Evolutionary conservation across 1,140 invertebrate species (phyloP).

Genomic region (Hirudo medicinalis): DNA sequence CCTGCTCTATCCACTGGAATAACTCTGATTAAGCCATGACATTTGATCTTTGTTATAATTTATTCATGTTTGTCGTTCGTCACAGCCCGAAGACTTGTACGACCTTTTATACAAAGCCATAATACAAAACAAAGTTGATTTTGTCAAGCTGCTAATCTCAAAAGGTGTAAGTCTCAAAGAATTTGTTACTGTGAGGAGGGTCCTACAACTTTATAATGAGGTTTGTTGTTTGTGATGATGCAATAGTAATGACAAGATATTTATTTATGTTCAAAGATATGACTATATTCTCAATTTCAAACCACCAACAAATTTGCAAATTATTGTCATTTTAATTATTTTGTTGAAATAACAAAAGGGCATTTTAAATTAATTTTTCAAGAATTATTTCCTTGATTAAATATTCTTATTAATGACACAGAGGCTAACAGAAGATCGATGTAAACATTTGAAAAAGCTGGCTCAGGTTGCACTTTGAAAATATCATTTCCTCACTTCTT

Average conservation of each 20-base stretch:
- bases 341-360: too few relatives aligned
- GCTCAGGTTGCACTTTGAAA: constrained; percentile 13
- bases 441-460: neutral
- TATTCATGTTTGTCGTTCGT: constrained; percentile 19
- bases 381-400: too few relatives aligned
- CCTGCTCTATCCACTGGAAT: too few relatives aligned
- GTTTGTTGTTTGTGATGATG: constrained; percentile 25
- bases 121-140: constrained; percentile 39
- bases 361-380: too few relatives aligned
- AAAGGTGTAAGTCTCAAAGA: constrained; percentile 41
- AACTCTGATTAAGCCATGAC: too few relatives aligned
- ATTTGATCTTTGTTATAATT: neutral
- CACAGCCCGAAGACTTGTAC: constrained; percentile 35
- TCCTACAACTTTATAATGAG: constrained; percentile 39
- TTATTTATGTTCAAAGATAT: too few relatives aligned
- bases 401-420: neutral
- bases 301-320: too few relatives aligned
- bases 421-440: neutral
- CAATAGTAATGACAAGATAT: too few relatives aligned
- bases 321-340: too few relatives aligned
- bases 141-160: constrained; percentile 42
- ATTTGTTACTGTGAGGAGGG: constrained; percentile 37
- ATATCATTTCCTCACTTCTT: neutral
- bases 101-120: constrained; percentile 42
- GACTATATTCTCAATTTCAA: too few relatives aligned